Percentiles rank a stretch among this genome's conserved stretches.
Conservation (phyloP, 2,113 vertebrate genomes). For the Ploceus nigricollis region DNA sequence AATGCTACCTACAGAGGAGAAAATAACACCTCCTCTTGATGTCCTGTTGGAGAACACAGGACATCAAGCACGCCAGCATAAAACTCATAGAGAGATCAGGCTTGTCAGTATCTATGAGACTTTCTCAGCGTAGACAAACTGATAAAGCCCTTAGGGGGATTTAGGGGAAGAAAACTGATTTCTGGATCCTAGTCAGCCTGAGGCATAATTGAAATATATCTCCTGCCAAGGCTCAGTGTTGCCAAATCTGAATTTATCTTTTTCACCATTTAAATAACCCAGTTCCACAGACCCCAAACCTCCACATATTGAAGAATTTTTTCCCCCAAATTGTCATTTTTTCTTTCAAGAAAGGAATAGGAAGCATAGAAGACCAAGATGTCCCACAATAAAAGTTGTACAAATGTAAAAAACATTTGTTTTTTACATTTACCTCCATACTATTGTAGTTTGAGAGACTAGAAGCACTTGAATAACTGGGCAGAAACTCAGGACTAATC, state of each 20-base stretch:
- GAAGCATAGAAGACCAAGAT: neutral
- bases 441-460: neutral
- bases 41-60: neutral
- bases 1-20: neutral
- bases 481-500: neutral
- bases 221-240: neutral
- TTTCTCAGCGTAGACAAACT: neutral
- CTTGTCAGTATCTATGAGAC: neutral
- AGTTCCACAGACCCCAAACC: neutral
- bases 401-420: neutral
- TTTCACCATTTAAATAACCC: neutral
- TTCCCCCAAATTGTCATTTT: neutral
- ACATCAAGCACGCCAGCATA: no score
- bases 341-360: neutral
- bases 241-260: neutral
- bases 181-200: neutral
- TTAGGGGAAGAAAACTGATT: neutral
- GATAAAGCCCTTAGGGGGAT: neutral
- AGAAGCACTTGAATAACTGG: neutral
- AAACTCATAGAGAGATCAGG: neutral
- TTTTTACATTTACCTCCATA: no score
- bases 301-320: neutral
- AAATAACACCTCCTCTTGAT: neutral
- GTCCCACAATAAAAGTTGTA: neutral
- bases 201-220: neutral